Base-by-base conservation (phyloP, 2,888 invertebrate species). In the Idaea aversata region DNA sequence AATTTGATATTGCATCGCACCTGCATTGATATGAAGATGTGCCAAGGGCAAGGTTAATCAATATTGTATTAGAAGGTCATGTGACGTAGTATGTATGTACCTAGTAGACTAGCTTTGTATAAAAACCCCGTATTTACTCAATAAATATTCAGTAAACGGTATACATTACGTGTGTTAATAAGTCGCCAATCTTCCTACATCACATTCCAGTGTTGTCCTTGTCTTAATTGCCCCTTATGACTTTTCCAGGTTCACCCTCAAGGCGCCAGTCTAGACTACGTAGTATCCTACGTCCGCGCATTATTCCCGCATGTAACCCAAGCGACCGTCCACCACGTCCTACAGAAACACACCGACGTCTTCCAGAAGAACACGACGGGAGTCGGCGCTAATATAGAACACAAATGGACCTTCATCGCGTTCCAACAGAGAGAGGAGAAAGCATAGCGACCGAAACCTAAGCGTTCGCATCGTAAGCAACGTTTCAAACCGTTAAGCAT, bases 251-350 rank as follows among this genome's bases (percentile, higher is more conserved):
- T 99, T 58, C 98, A 99, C 89, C 99, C 98, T 0, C 96, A 97
- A 81, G 99, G 99, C 61, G 98, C 98, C 1, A 97, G 97, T 67
- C 94, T 97, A 3, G 98, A 97, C 84, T 97, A 97, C 87, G 96
- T 99, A 71, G 97, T 97, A 94, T 97, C 97, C 7, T 99, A 98
- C 88, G 95, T 99, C 34, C 96, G 97, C 78, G 97, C 97, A 80
- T 92, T 97, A 73, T 96, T 97, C 77, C 93, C 96, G 2, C 93
- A 93, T 73, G 91, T 97, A 62, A 94, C 96, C 68, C 95, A 96
- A 62, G 95, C 95, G 59, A 96, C 96, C 72, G 95, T 98, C 15
- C 97, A 97, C 87, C 93, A 94, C 71, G 93, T 98, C 34, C 94
- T 98, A 82, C 95, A 95, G 77, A 95, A 95, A 79, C 97, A 97